Evolutionary conservation across 2,113 vertebrate genomes (phyloP), one percentile per base, ranked within the genome.

Genomic region (Corythoichthys haematopterus): DNA sequence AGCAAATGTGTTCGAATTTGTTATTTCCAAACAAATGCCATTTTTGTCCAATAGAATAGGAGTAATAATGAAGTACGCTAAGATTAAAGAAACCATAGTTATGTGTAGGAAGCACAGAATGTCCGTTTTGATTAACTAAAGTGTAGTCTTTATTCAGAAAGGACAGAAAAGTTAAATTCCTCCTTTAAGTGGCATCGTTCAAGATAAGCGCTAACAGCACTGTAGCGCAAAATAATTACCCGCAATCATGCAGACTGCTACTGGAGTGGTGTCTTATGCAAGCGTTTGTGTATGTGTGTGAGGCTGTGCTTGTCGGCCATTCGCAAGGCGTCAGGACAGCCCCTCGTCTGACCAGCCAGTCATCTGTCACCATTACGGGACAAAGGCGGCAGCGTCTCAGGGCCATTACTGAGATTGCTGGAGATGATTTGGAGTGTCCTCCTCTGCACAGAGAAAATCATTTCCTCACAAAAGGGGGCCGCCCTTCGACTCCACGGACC

Each of bases 321-420:
- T 75, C 64, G 33, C 72, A 47, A 65, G 85, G 78, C 74, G 72
- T 80, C 83, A 85, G 81, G 80, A 83, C 16, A 70, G 74, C 81
- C 78, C 47, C 84, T 85, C 74, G 63, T 86, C 86, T 90, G 89
- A 91, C 70, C 78, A 86, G 87, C 86, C 77, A 79, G 79, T 80
- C 82, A 88, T 92, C 92, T 92, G 81, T 92, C 90, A 92, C 93
- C 86, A 85, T 91, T 93, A 91, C 78, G 88, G 89, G 88, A 91
- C 85, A 89, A 84, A 87, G 84, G 70, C 79, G 91, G 88, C 85
- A 82, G 88, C 85, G 83, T 91, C 91, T 89, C 87, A 88, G 89
- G 88, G 79, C 87, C 84, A 90, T 93, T 93, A 91, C 87, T 84
- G 92, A 94, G 93, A 92, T 91, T 91, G 91, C 90, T 92, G 89